These are phyloP conservation scores for Pristionchus maxplancki DNA, from an alignment of 2,888 invertebrate genomes.

Conservation along the genomic window DNA sequence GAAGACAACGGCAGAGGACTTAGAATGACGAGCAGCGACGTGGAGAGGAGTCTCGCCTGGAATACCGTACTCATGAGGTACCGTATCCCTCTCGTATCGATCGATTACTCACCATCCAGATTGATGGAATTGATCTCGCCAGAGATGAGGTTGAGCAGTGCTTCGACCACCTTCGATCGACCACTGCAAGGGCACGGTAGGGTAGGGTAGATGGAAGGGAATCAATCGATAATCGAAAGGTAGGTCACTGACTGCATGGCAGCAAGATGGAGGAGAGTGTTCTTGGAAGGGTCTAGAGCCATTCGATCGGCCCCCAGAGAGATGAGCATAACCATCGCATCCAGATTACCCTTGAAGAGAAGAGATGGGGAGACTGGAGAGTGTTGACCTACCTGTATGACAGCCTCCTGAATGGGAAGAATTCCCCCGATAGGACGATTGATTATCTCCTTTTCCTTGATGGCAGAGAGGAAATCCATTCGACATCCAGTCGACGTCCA, in stretches of 20 bases:
- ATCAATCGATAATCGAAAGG: not conserved
- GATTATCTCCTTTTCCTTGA: slow-evolving; percentile 30
- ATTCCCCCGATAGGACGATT: slow-evolving; percentile 22
- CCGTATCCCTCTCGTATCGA: not conserved
- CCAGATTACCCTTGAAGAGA: slow-evolving; percentile 42
- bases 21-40: slow-evolving; percentile 45
- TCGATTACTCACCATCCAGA: slow-evolving; percentile 30
- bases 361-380: too few relatives aligned
- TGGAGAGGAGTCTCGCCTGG: slow-evolving; percentile 51
- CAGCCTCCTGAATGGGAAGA: slow-evolving; percentile 51
- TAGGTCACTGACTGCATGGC: slow-evolving; percentile 7
- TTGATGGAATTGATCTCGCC: slow-evolving; percentile 48
- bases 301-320: slow-evolving; percentile 43
- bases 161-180: slow-evolving; percentile 31
- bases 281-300: slow-evolving; percentile 42
- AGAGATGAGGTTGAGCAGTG: slow-evolving; percentile 39
- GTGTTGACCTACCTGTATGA: slow-evolving; percentile 29
- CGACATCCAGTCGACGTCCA: not conserved
- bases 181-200: slow-evolving; percentile 38
- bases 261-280: slow-evolving; percentile 49
- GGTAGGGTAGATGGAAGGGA: not conserved
- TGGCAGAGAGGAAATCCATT: not conserved
- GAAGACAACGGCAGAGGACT: slow-evolving; percentile 48
- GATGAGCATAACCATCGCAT: slow-evolving; percentile 43
- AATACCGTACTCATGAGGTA: not conserved